Evolutionary conservation across 2,888 invertebrate species (phyloP).

Genomic region (Chydorus sphaericus): DNA sequence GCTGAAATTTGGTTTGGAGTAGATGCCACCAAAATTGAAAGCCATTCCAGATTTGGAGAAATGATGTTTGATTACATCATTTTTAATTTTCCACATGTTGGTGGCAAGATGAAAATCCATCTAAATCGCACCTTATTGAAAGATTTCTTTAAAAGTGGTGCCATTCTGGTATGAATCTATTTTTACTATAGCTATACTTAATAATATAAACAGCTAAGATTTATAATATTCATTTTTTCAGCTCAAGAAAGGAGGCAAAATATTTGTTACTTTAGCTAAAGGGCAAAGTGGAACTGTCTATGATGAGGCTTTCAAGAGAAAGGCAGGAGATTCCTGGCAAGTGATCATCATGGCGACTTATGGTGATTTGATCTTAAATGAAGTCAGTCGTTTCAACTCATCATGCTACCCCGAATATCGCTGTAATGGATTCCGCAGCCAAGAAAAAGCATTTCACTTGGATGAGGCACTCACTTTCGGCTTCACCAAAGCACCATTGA

Average conservation of each 20-base stretch:
- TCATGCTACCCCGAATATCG: slow-evolving; percentile 29
- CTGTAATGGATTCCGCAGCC: slow-evolving; percentile 34
- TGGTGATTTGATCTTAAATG: slow-evolving; percentile 31
- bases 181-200: too few relatives aligned
- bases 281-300: slow-evolving; percentile 40
- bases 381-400: slow-evolving; percentile 29
- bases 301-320: slow-evolving; percentile 28
- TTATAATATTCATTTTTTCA: too few relatives aligned
- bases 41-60: slow-evolving; percentile 22
- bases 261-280: slow-evolving; percentile 36
- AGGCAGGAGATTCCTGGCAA: slow-evolving; percentile 40
- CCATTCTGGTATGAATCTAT: slow-evolving; percentile 21
- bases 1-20: slow-evolving; percentile 32
- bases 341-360: slow-evolving; percentile 39
- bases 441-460: slow-evolving; percentile 29
- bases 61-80: slow-evolving; percentile 34
- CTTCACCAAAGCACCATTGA: slow-evolving; percentile 19
- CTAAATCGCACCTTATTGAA: slow-evolving; percentile 37
- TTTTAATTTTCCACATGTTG: slow-evolving; percentile 46
- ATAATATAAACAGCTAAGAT: too few relatives aligned
- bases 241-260: too few relatives aligned
- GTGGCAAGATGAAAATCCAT: slow-evolving; percentile 43
- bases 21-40: slow-evolving; percentile 35
- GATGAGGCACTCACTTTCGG: slow-evolving; percentile 28
- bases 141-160: slow-evolving; percentile 34